phyloP scores from a whole-genome alignment of 1,140 invertebrate species.

The Leptopilina clavipes region DNA sequence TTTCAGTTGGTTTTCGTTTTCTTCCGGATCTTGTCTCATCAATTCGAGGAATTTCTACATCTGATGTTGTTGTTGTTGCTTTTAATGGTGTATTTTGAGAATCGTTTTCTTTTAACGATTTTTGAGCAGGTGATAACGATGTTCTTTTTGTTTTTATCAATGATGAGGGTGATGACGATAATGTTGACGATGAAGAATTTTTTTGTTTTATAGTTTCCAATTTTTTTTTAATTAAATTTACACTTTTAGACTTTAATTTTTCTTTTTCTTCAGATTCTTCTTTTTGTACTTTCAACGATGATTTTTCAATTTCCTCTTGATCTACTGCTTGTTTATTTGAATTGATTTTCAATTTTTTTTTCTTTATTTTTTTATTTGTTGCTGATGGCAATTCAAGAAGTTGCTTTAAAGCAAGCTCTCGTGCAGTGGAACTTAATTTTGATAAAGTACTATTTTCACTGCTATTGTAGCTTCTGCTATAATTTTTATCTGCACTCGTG shows the following conservation, averaged over 20 bases:
- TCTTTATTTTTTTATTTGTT: slow-evolving; percentile 57
- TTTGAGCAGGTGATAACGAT: slow-evolving; percentile 35
- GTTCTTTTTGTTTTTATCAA: background rate
- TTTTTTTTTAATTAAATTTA: slow-evolving; percentile 34
- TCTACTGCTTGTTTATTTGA: slow-evolving; percentile 7
- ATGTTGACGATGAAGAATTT: background rate
- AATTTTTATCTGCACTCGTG: background rate
- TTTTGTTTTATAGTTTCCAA: slow-evolving; percentile 2
- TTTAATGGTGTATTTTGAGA: slow-evolving; percentile 32
- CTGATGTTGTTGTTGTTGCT: background rate
- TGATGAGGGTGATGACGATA: slow-evolving; percentile 23
- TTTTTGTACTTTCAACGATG: background rate
- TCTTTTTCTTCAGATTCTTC: too few species aligned
- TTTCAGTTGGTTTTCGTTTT: slow-evolving; percentile 71
- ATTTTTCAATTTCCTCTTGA: background rate
- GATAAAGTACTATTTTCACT: background rate
- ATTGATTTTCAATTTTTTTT: slow-evolving; percentile 42
- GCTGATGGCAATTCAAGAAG: slow-evolving; percentile 71
- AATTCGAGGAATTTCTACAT: slow-evolving; percentile 44
- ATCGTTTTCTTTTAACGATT: slow-evolving; percentile 43
- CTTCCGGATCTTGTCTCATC: slow-evolving; percentile 70
- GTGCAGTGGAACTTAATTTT: slow-evolving; percentile 68
- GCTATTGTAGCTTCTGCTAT: background rate
- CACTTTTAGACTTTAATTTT: slow-evolving; percentile 15
- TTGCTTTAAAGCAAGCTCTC: slow-evolving; percentile 76